Percentiles rank a stretch among this genome's conserved stretches.
These are phyloP conservation scores for Acomys russatus DNA, from an alignment of 2,797 vertebrate species.

Conservation along the genomic window DNA sequence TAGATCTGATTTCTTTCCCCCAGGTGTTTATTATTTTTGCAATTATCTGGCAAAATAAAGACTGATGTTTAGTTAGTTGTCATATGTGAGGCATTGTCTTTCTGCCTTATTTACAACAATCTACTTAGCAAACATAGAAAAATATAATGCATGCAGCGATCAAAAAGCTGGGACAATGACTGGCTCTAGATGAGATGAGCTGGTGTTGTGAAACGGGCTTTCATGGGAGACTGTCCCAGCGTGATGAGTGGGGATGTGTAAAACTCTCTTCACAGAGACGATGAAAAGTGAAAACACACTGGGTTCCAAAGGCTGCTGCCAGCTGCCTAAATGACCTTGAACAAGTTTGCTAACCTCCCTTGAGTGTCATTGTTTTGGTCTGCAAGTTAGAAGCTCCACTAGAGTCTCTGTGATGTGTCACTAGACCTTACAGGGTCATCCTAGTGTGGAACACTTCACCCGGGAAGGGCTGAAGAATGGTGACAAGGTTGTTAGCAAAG, in stretches of 20 bases:
- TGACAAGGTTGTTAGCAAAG: not conserved
- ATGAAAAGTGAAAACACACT: not conserved
- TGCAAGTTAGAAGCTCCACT: not conserved
- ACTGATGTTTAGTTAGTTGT: constrained; percentile 69
- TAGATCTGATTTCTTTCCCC: constrained; percentile 57
- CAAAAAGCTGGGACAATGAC: constrained; percentile 51
- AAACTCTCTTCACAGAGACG: constrained; percentile 25
- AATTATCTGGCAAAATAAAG: constrained; percentile 74
- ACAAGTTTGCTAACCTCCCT: not conserved
- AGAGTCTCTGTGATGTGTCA: not conserved
- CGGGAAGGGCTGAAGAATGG: not conserved
- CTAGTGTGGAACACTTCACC: not conserved
- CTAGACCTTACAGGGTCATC: not conserved
- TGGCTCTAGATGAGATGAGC: constrained; percentile 55
- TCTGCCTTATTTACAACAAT: constrained; percentile 68
- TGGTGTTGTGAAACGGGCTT: constrained; percentile 57
- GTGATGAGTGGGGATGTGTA: constrained; percentile 3
- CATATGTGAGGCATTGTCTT: constrained; percentile 61
- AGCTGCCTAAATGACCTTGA: constrained; percentile 1
- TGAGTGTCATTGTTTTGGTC: constrained; percentile 18
- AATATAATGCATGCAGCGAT: constrained; percentile 74
- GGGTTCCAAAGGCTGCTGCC: constrained; percentile 4
- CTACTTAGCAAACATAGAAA: constrained; percentile 78
- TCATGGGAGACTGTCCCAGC: constrained; percentile 66
- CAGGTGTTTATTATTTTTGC: constrained; percentile 77